Evolutionary conservation across 2,888 invertebrate species (phyloP), one percentile per base, ranked within the genome.

Genomic region (Smittia aterrima): DNA sequence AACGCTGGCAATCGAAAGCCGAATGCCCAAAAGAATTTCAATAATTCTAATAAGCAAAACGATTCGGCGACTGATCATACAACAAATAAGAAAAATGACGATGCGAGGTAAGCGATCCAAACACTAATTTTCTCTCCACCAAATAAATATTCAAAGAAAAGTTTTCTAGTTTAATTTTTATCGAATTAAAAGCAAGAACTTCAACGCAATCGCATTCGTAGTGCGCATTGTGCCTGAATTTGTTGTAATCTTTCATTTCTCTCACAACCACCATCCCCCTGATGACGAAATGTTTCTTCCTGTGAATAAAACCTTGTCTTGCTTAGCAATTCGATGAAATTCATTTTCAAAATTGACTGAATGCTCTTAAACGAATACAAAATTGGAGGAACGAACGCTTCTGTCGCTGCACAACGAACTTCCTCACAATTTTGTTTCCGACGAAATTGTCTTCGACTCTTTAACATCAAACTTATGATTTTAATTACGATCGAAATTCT

Each of bases 1-100:
- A 83, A 83, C 81, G 82, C 82, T 80, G 83, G 83, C 82, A 83
- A 83, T 81, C 82, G 83, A 79, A 83, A 83, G 82, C 81, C 83
- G 82, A 82, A 83, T 82, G 82, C 82, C 79, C 83, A 83, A 82
- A 83, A 83, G 74, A 73, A 75, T 82, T 82, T 82, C 81, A 77
- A 77, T 74, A 82, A 81, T 81, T 82, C 82, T 82, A 76, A 32
- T 32, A 58, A 75, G 53, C 83, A 83, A 80, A 82, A 83, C 82
- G 82, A 83, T 82, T 80, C 81, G 32, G 79, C 82, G 82, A 80
- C 82, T 81, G 82, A 82, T 80, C 83, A 82, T 79, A 82, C 78
- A 76, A 78, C 77, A 77, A 78, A 74, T 66, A 73, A 62, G 53
- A 73, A 73, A 73, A 73, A 73, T 66, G 62, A 74, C 62, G 66